A percentile compares a stretch with the other conserved stretches of the same genome.
Evolutionary conservation across 92 coral and sea anemone genomes (phyloP).

Genomic region (Diadumene lineata): DNA sequence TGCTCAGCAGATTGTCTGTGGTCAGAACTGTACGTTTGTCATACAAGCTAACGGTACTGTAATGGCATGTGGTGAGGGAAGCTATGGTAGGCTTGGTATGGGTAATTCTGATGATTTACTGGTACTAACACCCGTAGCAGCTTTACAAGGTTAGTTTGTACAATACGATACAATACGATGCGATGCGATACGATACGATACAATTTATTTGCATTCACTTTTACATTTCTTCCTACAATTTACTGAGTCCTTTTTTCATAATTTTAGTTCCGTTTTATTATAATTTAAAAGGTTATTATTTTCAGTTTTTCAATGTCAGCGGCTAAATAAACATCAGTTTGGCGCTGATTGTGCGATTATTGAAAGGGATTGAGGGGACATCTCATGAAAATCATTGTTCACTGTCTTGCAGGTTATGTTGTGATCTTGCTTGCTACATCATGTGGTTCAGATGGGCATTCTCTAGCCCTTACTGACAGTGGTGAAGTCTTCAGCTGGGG

Average conservation of each 20-base stretch:
- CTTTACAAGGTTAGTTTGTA: constrained; percentile 69
- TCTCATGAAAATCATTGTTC: background rate
- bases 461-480: constrained; percentile 81
- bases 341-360: too few species aligned
- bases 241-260: too few species aligned
- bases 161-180: too few species aligned
- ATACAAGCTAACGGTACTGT: constrained; percentile 68
- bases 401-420: constrained; percentile 52
- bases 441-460: constrained; percentile 88
- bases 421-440: constrained; percentile 80
- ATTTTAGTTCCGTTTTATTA: too few species aligned
- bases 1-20: constrained; percentile 79
- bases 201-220: too few species aligned
- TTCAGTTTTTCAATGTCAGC: too few species aligned
- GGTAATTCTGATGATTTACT: constrained; percentile 83
- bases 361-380: too few species aligned
- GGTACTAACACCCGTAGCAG: constrained; percentile 57
- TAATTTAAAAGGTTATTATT: too few species aligned
- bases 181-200: too few species aligned
- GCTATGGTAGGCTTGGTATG: constrained; percentile 89
- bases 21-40: constrained; percentile 81
- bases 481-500: constrained; percentile 94
- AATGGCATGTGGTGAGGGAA: constrained; percentile 83
- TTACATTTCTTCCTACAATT: too few species aligned
- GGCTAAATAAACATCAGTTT: too few species aligned